Percentiles rank a stretch among this genome's conserved stretches.
phyloP scores from a whole-genome alignment of 2,888 invertebrate genomes.

The Chloroclystis v-ata region DNA sequence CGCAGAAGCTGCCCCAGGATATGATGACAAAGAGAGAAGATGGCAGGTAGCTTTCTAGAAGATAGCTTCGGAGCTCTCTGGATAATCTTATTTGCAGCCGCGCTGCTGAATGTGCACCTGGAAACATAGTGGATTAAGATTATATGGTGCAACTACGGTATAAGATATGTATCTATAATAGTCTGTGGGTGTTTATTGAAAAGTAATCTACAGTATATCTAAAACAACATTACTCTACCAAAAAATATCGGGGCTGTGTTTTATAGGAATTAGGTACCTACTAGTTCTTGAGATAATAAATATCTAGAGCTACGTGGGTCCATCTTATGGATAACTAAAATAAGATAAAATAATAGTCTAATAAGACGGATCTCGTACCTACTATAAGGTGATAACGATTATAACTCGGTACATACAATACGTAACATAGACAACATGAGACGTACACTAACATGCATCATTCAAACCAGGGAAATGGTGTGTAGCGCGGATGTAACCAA shows the following conservation, averaged over 20 bases:
- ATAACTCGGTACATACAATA: neutral
- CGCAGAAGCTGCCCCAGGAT: conserved; percentile 82
- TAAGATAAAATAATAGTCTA: too few species aligned
- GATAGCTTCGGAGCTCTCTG: conserved; percentile 79
- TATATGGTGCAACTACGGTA: conserved; percentile 3
- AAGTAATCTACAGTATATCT: too few species aligned
- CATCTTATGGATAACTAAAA: too few species aligned
- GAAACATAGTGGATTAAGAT: conserved; percentile 23
- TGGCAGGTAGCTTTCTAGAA: conserved; percentile 81
- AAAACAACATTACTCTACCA: too few species aligned
- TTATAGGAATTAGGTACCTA: too few species aligned
- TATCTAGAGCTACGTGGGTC: too few species aligned
- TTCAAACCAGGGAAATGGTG: conserved; percentile 39
- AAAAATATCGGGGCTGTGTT: too few species aligned
- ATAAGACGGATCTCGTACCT: too few species aligned
- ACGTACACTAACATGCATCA: conserved; percentile 33
- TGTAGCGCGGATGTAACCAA: conserved; percentile 40
- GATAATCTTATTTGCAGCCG: conserved; percentile 79
- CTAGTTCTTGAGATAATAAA: too few species aligned
- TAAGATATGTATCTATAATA: too few species aligned
- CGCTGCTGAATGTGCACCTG: conserved; percentile 80
- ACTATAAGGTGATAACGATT: neutral
- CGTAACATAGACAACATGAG: conserved; percentile 5
- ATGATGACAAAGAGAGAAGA: conserved; percentile 81
- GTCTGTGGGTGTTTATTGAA: too few species aligned